phyloP scores from a whole-genome alignment of 2,113 vertebrate species.

The Alouatta palliata region DNA sequence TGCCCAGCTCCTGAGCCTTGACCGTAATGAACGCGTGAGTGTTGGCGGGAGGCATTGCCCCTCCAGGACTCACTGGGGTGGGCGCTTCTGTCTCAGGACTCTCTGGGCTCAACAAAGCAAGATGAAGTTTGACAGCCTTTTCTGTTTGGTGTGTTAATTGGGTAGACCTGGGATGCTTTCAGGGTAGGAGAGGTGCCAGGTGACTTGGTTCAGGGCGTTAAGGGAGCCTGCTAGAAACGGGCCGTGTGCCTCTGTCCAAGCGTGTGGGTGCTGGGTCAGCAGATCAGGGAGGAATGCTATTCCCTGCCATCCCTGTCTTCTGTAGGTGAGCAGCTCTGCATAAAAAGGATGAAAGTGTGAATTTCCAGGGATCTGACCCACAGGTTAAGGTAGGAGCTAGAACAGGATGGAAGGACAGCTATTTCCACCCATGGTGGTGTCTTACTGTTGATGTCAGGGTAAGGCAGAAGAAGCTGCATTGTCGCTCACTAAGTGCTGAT shows the following conservation, averaged over 20 bases:
- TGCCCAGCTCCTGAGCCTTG: neutral
- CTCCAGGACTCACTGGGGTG: neutral
- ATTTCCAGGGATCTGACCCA: neutral
- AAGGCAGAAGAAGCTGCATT: neutral
- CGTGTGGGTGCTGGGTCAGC: neutral
- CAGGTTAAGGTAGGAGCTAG: neutral
- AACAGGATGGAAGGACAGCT: neutral
- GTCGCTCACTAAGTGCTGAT: neutral
- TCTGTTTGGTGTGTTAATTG: neutral
- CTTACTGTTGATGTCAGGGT: neutral
- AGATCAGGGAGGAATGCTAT: neutral
- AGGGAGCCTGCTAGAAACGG: neutral
- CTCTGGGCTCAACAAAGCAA: neutral
- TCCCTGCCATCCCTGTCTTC: neutral
- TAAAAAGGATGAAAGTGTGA: neutral
- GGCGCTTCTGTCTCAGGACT: neutral
- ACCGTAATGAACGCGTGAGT: neutral
- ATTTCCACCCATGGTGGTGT: fast-evolving
- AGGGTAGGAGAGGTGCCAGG: neutral
- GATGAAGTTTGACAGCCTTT: neutral
- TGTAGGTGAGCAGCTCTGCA: neutral
- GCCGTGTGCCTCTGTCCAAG: neutral
- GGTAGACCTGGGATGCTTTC: neutral
- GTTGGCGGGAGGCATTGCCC: neutral
- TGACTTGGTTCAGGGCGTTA: neutral